Evolutionary conservation across 2,888 invertebrate genomes (phyloP), one percentile per base, ranked within the genome.

Genomic region (Brachyptera putata): DNA sequence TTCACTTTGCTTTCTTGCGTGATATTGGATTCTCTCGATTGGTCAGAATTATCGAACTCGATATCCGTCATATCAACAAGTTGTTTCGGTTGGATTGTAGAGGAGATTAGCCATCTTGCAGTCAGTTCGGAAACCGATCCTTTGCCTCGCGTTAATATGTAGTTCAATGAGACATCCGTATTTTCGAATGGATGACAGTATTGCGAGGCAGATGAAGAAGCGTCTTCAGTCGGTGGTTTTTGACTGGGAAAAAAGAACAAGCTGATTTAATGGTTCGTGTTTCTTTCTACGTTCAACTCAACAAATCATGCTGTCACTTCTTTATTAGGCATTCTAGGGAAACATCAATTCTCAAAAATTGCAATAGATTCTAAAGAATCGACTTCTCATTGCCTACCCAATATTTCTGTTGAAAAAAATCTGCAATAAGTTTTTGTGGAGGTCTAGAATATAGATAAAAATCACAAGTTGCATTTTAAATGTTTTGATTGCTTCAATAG

Each of bases 81-180:
- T 48, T 71, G 67, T 16, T 80, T 75, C 0, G 91, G 89, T 69
- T 85, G 78, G 4, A 90, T 76, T 11, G 89, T 88, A 66, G 86
- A 81, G 18, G 84, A 80, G 56, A 87, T 85, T 21, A 95, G 77
- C 92, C 95, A 95, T 71, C 88, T 87, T 0, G 93, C 89, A 43
- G 93, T 87, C 57, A 93, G 75, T 73, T 95, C 95, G 0, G 92
- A 89, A 7, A 95, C 85, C n/a, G 90, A 89, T 34, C 95, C 77
- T 73, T 72, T 75, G 46, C 77, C 77, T 69, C 71, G 73, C 3
- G 69, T 68, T 4, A 77, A 66, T 43, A 79, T 68, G 16, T 67
- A 67, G n/a, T 70, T 68, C 48, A 78, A 69, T 4, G 76, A 76
- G 60, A 76, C 57, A 43, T 36, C 46, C 11, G 53, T 43, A 9